Evolutionary conservation across 2,888 invertebrate species (phyloP).

Genomic region (Elmis aenea): DNA sequence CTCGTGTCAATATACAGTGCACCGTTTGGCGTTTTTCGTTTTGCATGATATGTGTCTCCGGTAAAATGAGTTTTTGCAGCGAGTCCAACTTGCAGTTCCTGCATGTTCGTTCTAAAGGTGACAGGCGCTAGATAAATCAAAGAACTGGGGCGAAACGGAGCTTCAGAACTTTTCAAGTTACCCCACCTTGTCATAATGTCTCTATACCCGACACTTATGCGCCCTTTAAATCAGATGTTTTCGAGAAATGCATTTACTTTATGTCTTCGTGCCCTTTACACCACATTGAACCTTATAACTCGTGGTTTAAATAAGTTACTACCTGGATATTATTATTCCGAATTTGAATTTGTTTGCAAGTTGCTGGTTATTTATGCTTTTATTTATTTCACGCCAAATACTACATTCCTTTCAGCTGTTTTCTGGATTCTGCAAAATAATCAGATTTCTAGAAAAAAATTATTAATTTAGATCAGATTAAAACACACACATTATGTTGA

Average conservation of each 20-base stretch:
- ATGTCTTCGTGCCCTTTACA: too few relatives aligned
- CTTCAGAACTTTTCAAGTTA: slow-evolving; percentile 34
- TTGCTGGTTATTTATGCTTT: too few relatives aligned
- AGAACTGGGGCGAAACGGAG: slow-evolving; percentile 39
- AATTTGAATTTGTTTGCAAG: too few relatives aligned
- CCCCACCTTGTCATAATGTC: slow-evolving; percentile 33
- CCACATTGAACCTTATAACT: too few relatives aligned
- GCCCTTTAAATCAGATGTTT: slow-evolving; percentile 34
- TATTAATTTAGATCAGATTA: too few relatives aligned
- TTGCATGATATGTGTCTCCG: slow-evolving; percentile 27
- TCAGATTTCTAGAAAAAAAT: too few relatives aligned
- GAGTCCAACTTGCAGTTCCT: slow-evolving; percentile 32
- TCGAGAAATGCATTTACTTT: slow-evolving; percentile 16
- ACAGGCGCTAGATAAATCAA: slow-evolving; percentile 39
- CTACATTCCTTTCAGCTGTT: too few relatives aligned
- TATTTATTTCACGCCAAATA: too few relatives aligned
- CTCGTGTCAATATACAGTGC: slow-evolving; percentile 26
- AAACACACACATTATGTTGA: too few relatives aligned
- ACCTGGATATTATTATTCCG: too few relatives aligned
- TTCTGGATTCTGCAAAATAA: too few relatives aligned
- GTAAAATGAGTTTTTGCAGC: slow-evolving; percentile 22
- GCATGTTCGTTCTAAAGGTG: slow-evolving; percentile 29
- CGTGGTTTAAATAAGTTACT: too few relatives aligned
- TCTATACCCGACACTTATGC: slow-evolving; percentile 33
- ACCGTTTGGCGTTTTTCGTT: slow-evolving; percentile 21